These are phyloP conservation scores for Drosophila busckii DNA, from an alignment of 1,140 invertebrate genomes.

Conservation along the genomic window DNA sequence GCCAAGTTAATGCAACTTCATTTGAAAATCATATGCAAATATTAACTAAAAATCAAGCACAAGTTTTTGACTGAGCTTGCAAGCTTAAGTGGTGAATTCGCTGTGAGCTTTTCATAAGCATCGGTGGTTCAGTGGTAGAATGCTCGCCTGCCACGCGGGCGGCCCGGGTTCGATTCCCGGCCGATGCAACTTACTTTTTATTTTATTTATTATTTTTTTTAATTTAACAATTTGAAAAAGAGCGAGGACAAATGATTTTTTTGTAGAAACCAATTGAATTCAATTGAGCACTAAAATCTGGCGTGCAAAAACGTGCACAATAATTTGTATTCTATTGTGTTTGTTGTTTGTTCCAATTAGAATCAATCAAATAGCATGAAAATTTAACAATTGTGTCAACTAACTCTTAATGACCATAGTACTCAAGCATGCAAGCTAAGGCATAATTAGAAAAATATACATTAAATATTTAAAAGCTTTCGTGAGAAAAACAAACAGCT, in stretches of 20 bases:
- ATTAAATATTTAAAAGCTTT: too few species aligned
- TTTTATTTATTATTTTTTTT: neutral
- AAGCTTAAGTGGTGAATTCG: neutral
- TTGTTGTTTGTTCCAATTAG: conserved; percentile 43
- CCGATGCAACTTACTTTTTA: conserved; percentile 71
- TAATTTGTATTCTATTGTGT: conserved; percentile 9
- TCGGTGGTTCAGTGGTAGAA: conserved; percentile 85
- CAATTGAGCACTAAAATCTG: conserved; percentile 52
- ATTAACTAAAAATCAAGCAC: neutral
- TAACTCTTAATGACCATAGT: too few species aligned
- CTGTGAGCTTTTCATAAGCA: conserved; percentile 63
- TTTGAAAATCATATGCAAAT: too few species aligned
- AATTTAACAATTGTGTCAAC: too few species aligned
- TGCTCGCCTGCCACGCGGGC: conserved; percentile 92
- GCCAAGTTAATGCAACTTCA: conserved; percentile 66
- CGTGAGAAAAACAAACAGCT: conserved; percentile 48
- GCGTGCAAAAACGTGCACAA: conserved; percentile 60
- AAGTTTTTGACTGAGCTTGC: too few species aligned
- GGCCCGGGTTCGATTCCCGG: conserved; percentile 92
- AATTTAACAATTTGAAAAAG: conserved; percentile 27
- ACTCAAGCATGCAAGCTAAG: too few species aligned
- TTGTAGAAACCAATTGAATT: conserved; percentile 51
- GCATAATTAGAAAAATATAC: too few species aligned
- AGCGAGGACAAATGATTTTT: neutral
- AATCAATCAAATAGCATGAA: conserved; percentile 55